phyloP scores from a whole-genome alignment of 2,888 invertebrate genomes.

The Caenorhabditis sulstoni region DNA sequence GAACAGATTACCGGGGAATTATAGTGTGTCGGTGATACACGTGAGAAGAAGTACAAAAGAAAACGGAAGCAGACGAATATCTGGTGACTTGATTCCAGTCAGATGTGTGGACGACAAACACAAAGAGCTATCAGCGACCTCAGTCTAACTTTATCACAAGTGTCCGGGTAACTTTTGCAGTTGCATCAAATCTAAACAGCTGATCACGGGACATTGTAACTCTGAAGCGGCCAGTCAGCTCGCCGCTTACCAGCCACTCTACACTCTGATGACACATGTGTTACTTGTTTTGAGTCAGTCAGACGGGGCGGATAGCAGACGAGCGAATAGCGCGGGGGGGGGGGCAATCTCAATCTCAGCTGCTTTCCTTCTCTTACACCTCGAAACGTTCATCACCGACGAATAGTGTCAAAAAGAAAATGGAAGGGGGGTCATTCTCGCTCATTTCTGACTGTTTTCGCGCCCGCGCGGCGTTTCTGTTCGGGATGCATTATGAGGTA shows the following conservation, averaged over 20 bases:
- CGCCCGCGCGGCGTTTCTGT: background rate
- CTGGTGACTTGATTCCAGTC: too few relatives aligned
- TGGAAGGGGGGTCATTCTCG: slow-evolving; percentile 11
- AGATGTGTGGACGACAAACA: too few relatives aligned
- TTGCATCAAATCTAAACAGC: background rate
- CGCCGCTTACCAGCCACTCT: too few relatives aligned
- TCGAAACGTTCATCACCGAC: background rate
- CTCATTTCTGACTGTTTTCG: background rate
- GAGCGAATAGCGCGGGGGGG: too few relatives aligned
- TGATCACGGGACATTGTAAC: slow-evolving; percentile 41
- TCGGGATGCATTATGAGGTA: slow-evolving; percentile 42
- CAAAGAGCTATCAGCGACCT: too few relatives aligned
- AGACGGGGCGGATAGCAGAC: background rate
- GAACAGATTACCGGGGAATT: too few relatives aligned
- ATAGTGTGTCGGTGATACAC: too few relatives aligned
- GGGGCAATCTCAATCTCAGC: slow-evolving; percentile 19
- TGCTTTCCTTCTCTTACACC: slow-evolving; percentile 20
- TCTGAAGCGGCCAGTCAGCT: too few relatives aligned
- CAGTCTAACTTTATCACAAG: too few relatives aligned
- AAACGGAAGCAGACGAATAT: too few relatives aligned
- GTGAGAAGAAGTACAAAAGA: too few relatives aligned
- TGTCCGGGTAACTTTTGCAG: background rate
- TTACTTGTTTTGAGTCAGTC: slow-evolving; percentile 39
- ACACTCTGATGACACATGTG: slow-evolving; percentile 38
- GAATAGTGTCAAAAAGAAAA: background rate